Evolutionary conservation across 1,140 invertebrate genomes (phyloP).

Genomic region (Euborellia annulipes): DNA sequence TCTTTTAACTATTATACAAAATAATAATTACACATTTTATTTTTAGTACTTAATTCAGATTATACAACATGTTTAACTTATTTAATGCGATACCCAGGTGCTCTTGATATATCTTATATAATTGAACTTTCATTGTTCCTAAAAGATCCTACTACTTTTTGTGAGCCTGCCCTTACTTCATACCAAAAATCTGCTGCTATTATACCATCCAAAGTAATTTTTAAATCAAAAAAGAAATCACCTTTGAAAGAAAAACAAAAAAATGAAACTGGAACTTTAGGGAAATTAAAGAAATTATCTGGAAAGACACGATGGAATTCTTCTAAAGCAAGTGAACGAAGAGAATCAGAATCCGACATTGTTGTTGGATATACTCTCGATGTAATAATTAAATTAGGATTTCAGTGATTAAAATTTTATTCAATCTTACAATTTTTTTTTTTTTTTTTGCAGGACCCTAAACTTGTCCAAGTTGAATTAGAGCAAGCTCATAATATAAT

Average conservation of each 20-base stretch:
- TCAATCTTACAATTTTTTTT: not conserved
- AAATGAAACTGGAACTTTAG: not conserved
- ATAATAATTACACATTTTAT: constrained; percentile 4
- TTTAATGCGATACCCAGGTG: constrained; percentile 49
- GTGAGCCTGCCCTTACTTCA: not conserved
- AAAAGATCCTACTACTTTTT: constrained; percentile 30
- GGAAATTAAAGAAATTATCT: constrained; percentile 3
- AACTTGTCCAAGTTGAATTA: constrained; percentile 24
- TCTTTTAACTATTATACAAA: too few relatives aligned
- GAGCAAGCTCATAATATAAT: constrained; percentile 28
- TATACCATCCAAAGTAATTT: not conserved
- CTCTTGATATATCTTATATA: constrained; percentile 43
- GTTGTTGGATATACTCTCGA: constrained; percentile 12
- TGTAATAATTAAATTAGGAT: constrained; percentile 7
- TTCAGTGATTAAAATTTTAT: not conserved
- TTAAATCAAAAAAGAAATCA: constrained; percentile 1
- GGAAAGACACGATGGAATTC: constrained; percentile 1
- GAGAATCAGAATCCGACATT: constrained; percentile 5
- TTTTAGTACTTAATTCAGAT: constrained; percentile 42
- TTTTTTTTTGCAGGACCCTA: constrained; percentile 23
- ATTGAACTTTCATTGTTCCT: constrained; percentile 45
- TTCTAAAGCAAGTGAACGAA: not conserved
- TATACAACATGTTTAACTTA: constrained; percentile 43
- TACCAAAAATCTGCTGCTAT: not conserved
- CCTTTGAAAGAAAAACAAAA: not conserved